Conservation (phyloP, 1,140 invertebrate species). For the Drosophila baimaii region DNA sequence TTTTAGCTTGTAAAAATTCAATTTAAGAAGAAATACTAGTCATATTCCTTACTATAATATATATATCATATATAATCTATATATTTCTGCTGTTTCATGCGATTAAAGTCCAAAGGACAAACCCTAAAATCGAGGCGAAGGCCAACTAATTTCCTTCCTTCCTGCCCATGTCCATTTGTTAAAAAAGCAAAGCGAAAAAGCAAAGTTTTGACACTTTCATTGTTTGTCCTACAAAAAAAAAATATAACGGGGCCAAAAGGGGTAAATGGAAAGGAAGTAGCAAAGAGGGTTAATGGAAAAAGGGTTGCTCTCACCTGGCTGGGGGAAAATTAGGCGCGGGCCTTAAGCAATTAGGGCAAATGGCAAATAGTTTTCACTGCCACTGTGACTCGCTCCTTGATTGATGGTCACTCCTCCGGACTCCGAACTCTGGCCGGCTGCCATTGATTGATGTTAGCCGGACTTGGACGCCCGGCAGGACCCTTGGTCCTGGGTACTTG, state of each 20-base stretch:
- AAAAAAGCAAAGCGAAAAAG: constrained; percentile 60
- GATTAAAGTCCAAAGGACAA: background rate
- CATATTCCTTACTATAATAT: background rate
- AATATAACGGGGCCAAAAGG: background rate
- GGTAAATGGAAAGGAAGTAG: too few species aligned
- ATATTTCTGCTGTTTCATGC: constrained; percentile 4
- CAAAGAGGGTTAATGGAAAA: too few species aligned
- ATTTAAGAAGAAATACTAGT: too few species aligned
- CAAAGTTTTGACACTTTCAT: constrained; percentile 61
- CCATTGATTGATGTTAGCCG: constrained; percentile 60
- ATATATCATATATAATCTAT: background rate
- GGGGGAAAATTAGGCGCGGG: constrained; percentile 50
- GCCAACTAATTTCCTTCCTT: constrained; percentile 65
- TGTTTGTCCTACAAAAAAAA: constrained; percentile 25
- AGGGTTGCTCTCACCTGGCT: constrained; percentile 52
- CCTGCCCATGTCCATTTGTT: constrained; percentile 63
- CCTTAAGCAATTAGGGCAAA: constrained; percentile 67
- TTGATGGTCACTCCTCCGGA: constrained; percentile 52
- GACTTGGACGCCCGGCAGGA: background rate
- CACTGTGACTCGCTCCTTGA: constrained; percentile 35
- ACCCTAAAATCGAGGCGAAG: background rate
- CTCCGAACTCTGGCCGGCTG: background rate
- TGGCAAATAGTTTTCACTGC: constrained; percentile 63
- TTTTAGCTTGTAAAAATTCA: too few species aligned
- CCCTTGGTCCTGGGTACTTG: background rate